A percentile compares a stretch with the other conserved stretches of the same genome.
phyloP scores from a whole-genome alignment of 2,113 vertebrate species.

The Neogobius melanostomus region DNA sequence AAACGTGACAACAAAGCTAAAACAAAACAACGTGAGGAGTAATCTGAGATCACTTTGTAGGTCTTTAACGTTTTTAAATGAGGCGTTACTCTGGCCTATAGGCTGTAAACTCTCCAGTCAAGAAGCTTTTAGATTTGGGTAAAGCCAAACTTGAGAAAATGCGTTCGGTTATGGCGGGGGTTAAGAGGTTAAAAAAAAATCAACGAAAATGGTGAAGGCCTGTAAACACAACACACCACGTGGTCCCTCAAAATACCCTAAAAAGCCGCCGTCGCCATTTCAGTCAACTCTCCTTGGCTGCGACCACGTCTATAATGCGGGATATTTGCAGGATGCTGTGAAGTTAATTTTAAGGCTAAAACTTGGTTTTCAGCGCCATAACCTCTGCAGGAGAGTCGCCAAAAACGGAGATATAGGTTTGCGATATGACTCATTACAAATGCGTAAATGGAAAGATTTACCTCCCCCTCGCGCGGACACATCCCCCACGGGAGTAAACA shows the following conservation, averaged over 20 bases:
- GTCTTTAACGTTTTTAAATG: no score
- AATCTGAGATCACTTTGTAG: no score
- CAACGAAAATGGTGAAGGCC: no score
- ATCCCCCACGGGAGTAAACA: slow-evolving; percentile 22
- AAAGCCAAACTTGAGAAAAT: no score
- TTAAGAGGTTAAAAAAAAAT: no score
- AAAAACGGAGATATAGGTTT: neutral
- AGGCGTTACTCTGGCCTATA: no score
- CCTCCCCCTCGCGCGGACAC: neutral
- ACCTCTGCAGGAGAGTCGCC: no score
- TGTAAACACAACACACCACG: neutral
- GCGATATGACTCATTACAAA: neutral
- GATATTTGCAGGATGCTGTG: neutral
- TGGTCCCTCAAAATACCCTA: neutral
- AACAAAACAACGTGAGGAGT: no score
- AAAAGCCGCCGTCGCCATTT: neutral
- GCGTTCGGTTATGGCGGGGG: no score
- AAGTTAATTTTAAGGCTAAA: neutral
- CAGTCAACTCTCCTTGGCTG: neutral
- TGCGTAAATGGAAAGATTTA: neutral
- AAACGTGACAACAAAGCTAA: no score
- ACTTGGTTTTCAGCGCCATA: neutral
- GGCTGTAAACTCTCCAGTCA: no score
- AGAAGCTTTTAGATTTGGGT: no score
- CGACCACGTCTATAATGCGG: neutral